phyloP scores from a whole-genome alignment of 2,888 invertebrate genomes.

The Diplolepis rosae region DNA sequence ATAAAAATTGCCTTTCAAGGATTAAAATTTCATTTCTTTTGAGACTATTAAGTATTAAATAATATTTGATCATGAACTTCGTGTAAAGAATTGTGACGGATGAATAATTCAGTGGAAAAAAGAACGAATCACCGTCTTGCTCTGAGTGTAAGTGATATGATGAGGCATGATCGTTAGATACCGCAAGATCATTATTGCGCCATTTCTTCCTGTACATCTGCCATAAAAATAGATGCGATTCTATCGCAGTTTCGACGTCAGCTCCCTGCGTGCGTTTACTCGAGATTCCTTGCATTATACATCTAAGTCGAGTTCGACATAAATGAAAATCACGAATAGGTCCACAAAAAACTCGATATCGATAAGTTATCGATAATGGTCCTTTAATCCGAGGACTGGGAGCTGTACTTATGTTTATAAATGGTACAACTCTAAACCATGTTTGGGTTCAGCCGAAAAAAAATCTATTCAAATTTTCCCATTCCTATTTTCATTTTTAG shows the following conservation, averaged over 20 bases:
- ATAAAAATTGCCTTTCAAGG: background rate
- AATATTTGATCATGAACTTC: conserved; percentile 21
- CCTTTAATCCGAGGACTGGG: conserved; percentile 49
- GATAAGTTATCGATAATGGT: conserved; percentile 42
- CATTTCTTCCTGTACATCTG: conserved; percentile 57
- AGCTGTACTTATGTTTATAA: conserved; percentile 32
- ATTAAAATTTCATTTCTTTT: background rate
- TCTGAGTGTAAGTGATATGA: conserved; percentile 57
- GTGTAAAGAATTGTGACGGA: conserved; percentile 15
- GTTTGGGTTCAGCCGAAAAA: background rate
- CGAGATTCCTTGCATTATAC: conserved; percentile 39
- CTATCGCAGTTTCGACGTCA: conserved; percentile 59
- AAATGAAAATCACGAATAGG: background rate
- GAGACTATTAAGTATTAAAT: background rate
- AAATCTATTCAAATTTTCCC: too few relatives aligned
- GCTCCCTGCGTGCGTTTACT: conserved; percentile 29
- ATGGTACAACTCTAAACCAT: background rate
- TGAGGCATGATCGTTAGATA: conserved; percentile 56
- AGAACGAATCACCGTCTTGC: conserved; percentile 10
- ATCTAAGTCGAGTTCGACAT: background rate
- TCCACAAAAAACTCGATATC: background rate
- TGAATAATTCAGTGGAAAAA: background rate
- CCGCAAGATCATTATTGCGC: conserved; percentile 60
- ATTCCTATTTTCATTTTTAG: too few relatives aligned
- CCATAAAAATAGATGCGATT: conserved; percentile 67